Conservation (phyloP, 2,113 vertebrate species). For the Tonatia bakeri region DNA sequence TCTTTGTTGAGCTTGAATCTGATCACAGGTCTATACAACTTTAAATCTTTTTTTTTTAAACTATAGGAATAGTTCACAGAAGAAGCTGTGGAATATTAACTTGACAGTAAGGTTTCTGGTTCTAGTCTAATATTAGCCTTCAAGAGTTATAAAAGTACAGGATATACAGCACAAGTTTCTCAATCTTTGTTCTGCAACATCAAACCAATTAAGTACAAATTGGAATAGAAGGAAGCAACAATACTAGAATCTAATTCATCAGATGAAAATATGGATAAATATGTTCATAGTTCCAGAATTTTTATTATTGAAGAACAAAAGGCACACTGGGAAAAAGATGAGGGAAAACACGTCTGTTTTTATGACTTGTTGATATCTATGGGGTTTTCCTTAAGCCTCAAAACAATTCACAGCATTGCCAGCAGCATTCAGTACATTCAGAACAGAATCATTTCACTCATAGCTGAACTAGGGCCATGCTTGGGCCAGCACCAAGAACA, state of each 20-base stretch:
- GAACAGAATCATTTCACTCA: conserved; percentile 62
- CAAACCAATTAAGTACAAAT: background rate
- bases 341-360: conserved; percentile 22
- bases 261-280: background rate
- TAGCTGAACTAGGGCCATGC: conserved; percentile 42
- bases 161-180: background rate
- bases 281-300: background rate
- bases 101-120: background rate
- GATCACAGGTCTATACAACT: background rate
- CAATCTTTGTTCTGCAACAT: conserved; percentile 16
- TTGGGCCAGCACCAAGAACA: conserved; percentile 5
- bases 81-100: background rate
- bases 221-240: background rate
- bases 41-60: background rate
- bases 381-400: conserved; percentile 55
- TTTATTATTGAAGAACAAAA: background rate
- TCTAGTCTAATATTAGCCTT: background rate
- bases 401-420: conserved; percentile 63
- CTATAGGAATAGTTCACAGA: background rate
- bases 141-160: background rate
- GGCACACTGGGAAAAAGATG: background rate
- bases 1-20: background rate
- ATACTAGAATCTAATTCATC: background rate
- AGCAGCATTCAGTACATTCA: conserved; percentile 77
- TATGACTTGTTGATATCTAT: conserved; percentile 64